Evolutionary conservation across 2,113 vertebrate species (phyloP), one percentile per base, ranked within the genome.

Genomic region (Pterocles burchelli): DNA sequence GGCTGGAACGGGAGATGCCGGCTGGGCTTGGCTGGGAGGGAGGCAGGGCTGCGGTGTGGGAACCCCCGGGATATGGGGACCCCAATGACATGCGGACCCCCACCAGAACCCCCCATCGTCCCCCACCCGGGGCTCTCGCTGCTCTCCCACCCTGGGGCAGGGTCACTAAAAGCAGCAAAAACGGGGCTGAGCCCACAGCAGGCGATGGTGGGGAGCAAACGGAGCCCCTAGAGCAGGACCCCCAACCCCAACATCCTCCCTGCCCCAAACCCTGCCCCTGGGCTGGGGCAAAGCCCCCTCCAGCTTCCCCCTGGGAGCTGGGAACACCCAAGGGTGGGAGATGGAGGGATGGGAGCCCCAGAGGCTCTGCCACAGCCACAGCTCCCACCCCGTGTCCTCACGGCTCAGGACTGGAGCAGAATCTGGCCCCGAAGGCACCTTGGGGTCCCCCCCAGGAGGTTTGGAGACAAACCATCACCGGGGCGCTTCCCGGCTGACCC

Each of bases 51-150:
- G 0, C 7, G 2, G 66, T 1, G 12, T 0, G 41, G 41, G 41
- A 13, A 41, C 41, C 41, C 41, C 41, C 41, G 10, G 38, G 38
- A 38, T 38, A 38, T 38, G 3, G 49, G 46, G 62, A 68, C 33
- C 46, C 46, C 68, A 19, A 1, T 4, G 1, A 0, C 3, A 5
- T 0, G 7, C 17, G 49, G 63, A 11, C 16, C 6, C 11, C 46
- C 7, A 5, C 7, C 57, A 3, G 58, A n/a, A n/a, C n/a, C 4
- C 9, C 36, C 28, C 46, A 5, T 7, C 31, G 1, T 3, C 24
- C 55, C 73, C 5, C 1, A 11, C 43, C 45, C 8, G 0, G 29
- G 4, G 38, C 55, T 6, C 21, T 3, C 63, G 14, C 26, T 7
- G 62, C 51, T 13, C 48, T 6, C 61, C 76, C 68, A 15, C 34